A percentile compares a stretch with the other conserved stretches of the same genome.
These are phyloP conservation scores for Coregonus suidteri DNA, from an alignment of 2,797 vertebrate genomes.

Conservation along the genomic window DNA sequence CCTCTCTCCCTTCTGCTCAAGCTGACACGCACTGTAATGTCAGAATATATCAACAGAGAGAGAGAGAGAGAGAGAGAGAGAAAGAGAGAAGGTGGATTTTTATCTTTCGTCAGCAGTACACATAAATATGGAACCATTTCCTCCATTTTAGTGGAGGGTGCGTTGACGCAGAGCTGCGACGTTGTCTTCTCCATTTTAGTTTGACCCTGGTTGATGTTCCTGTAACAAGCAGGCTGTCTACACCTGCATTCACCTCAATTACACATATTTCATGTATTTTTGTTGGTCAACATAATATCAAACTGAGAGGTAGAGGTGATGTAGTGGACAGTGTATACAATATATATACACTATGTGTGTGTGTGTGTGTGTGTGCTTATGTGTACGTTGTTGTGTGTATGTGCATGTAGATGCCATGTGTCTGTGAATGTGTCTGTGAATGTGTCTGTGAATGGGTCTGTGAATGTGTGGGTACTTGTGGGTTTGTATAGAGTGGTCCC, in stretches of 20 bases:
- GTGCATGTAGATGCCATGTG: too few species aligned
- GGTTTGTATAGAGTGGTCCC: neutral
- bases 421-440: too few species aligned
- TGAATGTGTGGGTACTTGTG: neutral
- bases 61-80: conserved; percentile 69
- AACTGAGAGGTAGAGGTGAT: neutral
- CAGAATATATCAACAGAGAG: conserved; percentile 90
- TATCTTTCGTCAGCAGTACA: conserved; percentile 60
- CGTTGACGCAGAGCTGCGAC: conserved; percentile 28
- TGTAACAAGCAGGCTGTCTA: conserved; percentile 44
- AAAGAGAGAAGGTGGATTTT: conserved; percentile 61
- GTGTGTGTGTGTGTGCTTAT: too few species aligned
- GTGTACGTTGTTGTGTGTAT: too few species aligned
- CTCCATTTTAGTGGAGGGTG: conserved; percentile 67
- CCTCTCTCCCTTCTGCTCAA: conserved; percentile 65
- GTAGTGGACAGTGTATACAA: neutral
- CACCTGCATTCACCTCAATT: neutral
- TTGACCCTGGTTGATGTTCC: conserved; percentile 45
- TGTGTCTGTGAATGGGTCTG: neutral
- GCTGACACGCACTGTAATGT: conserved; percentile 88
- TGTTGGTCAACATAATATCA: neutral
- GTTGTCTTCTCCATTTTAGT: conserved; percentile 32
- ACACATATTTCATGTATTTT: neutral
- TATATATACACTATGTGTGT: neutral
- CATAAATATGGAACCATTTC: conserved; percentile 66